Evolutionary conservation across 1,140 invertebrate species (phyloP).

Genomic region (Steinernema feltiae): DNA sequence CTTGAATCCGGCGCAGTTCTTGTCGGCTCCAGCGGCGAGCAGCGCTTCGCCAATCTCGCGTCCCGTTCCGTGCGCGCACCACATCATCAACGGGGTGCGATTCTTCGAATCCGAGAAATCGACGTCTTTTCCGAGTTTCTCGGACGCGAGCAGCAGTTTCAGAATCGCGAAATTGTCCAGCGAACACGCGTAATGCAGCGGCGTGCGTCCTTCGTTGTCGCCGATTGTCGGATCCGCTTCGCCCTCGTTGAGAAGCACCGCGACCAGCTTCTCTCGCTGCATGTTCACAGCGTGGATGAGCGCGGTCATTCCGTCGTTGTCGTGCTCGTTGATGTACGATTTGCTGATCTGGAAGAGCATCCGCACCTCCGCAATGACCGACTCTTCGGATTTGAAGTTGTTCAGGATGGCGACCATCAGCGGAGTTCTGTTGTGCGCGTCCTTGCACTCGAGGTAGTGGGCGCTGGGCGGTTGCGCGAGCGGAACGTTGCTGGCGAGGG

Average conservation of each 20-base stretch:
- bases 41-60: not conserved
- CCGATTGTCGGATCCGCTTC: not conserved
- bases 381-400: not conserved
- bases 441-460: not conserved
- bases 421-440: not conserved
- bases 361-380: not conserved
- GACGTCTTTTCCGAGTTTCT: not conserved
- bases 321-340: not conserved
- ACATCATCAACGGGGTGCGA: not conserved
- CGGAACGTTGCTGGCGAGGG: not conserved
- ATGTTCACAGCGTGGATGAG: not conserved
- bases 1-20: not conserved
- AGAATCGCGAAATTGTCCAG: not conserved
- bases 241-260: not conserved
- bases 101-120: conserved; percentile 4
- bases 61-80: not conserved
- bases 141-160: not conserved
- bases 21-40: not conserved
- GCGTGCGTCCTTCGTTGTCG: not conserved
- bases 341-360: not conserved
- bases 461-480: not conserved
- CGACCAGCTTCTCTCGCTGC: not conserved
- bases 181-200: not conserved
- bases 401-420: not conserved
- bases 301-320: not conserved